Base-by-base conservation (phyloP, 2,797 vertebrate species). In the Gymnopithys bicolor region DNA sequence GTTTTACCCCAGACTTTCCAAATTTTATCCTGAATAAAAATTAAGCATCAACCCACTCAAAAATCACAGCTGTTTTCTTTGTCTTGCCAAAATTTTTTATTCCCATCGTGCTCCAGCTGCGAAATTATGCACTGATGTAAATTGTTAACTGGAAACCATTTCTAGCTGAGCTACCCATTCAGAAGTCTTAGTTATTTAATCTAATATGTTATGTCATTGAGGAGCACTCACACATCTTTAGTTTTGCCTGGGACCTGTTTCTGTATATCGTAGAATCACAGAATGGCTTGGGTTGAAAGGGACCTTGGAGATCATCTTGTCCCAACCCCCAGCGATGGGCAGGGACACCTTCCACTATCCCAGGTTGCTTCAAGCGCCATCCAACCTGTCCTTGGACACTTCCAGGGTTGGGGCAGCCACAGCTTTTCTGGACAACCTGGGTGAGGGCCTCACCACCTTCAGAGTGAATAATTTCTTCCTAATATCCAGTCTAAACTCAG, bases 21-120 rank as follows among this genome's bases (percentile, higher is more conserved):
- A 14, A 85, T 80, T 95, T 87, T 89, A 63, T 84, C 74, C 78
- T 25, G 77, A 92, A 89, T 91, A 76, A 87, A 71, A 56, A 87
- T 84, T 89, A 90, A 86, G 66, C 35, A 55, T 68, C 53, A 62
- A 14, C 88, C 69, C 69, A 76, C 56, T 93, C 82, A 84, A 90
- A 90, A 95, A 85, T 93, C 78, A 68, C 85, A 91, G 70, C 90
- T 94, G 63, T 88, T 95, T 95, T 84, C 91, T 93, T 95, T 84
- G 56, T 96, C 69, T 85, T 70, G 53, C 70, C 84, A 87, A 82
- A 95, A 66, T 82, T 95, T 77, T 49, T 90, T 83, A 77, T 93
- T 87, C 78, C 92, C 69, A 66, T 87, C 51, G 19, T 78, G 58
- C n/a, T 83, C 59, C 68, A 49, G 48, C 79, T 87, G 62, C 75